Evolutionary conservation across 2,888 invertebrate genomes (phyloP).

Genomic region (Pogonocherus hispidulus): DNA sequence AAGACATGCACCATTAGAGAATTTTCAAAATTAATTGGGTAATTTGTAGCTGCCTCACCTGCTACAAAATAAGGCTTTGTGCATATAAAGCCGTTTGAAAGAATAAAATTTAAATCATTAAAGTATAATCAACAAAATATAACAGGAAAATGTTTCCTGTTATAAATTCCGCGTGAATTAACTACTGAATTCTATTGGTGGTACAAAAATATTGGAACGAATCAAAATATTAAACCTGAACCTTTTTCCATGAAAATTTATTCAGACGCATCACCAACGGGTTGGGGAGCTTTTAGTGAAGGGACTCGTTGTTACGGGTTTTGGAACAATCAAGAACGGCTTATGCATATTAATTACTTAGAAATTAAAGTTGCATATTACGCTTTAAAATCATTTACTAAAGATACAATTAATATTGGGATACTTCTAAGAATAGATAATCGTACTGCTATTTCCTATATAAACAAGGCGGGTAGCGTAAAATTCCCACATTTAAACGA

Average conservation of each 20-base stretch:
- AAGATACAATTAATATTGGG: slow-evolving; percentile 12
- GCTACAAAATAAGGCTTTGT: slow-evolving; percentile 8
- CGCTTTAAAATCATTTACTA: slow-evolving; percentile 28
- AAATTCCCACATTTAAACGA: slow-evolving; percentile 8
- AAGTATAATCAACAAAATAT: background rate
- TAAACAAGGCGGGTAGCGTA: slow-evolving; percentile 1
- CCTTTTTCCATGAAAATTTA: slow-evolving; percentile 29
- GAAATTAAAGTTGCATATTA: slow-evolving; percentile 34
- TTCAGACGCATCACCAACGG: slow-evolving; percentile 30
- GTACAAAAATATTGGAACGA: slow-evolving; percentile 13
- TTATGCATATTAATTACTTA: slow-evolving; percentile 33
- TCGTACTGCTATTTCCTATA: slow-evolving; percentile 4
- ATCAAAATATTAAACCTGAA: slow-evolving; percentile 18
- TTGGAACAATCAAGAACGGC: slow-evolving; percentile 21
- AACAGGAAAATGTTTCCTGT: background rate
- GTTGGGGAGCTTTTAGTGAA: slow-evolving; percentile 28
- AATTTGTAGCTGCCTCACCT: background rate
- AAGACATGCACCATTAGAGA: background rate
- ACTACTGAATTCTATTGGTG: slow-evolving; percentile 24
- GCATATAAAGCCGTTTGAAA: slow-evolving; percentile 9
- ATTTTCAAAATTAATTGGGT: slow-evolving; percentile 6
- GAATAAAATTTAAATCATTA: background rate
- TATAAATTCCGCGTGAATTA: background rate
- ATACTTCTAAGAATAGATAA: slow-evolving; percentile 6
- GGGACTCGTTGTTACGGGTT: slow-evolving; percentile 20